Base-by-base conservation (phyloP, 2,797 vertebrate species). In the Morelia viridis region DNA sequence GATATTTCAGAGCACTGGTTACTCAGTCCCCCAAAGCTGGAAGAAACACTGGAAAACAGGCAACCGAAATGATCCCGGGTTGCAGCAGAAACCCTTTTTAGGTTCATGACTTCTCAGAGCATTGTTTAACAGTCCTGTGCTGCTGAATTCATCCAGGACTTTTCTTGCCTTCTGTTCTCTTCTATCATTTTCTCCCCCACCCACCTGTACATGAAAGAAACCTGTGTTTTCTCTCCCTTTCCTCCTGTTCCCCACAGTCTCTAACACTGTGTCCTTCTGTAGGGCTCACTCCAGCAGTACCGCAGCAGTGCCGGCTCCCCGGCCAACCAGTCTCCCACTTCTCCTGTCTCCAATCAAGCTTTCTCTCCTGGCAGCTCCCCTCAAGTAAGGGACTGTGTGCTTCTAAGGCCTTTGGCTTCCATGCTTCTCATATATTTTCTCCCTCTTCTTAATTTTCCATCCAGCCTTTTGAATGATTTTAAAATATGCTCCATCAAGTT, bases 341-440 rank as follows among this genome's bases (percentile, higher is more conserved):
- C 99, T 97, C 99, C 99, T 92, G 99, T 99, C 98, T 99, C 99
- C 99, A 99, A 99, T 98, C 99, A 99, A 98, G 99, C 99, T 98
- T 99, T 99, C 98, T 99, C 99, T 97, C 99, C 99, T 3, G 98
- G 99, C 97, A 98, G 98, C 98, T 99, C 99, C 97, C 99, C 99
- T 96, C 99, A 99, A 98, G 99, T 99, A 99, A 99, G 98, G 98
- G 98, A 97, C 97, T 93, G 95, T 96, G 94, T 96, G 94, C 89
- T 93, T 91, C 95, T 64, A 13, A 93, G 92, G 92, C 93, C 94
- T 96, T 71, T 92, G 93, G 94, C 93, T 95, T 92, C 94, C 9
- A 87, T 94, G 94, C 80, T 71, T 5, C 56, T 92, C 26, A 7
- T 12, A 4, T 24, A 6, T 26, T 58, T 71, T 11, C 41, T 19